Conservation (phyloP, 2,113 vertebrate genomes). For the Oophaga pumilio region DNA sequence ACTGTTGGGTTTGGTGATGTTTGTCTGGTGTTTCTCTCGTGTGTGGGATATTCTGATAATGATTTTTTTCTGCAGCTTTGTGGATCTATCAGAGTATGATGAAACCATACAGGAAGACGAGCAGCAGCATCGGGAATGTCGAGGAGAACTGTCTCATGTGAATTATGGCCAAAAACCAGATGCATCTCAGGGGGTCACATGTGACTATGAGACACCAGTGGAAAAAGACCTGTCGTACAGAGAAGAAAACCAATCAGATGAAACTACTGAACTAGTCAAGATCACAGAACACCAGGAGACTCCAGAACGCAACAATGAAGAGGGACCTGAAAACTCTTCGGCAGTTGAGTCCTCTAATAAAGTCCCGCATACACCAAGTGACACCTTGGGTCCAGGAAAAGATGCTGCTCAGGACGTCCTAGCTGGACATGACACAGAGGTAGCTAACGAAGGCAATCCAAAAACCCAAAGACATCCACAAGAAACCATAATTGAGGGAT, state of each 20-base stretch:
- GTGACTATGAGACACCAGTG: not conserved
- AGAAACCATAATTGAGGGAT: not conserved
- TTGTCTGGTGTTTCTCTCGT: not conserved
- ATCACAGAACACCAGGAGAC: not conserved
- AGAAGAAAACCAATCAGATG: not conserved
- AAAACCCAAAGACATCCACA: not conserved
- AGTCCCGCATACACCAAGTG: not conserved
- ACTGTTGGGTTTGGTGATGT: not conserved
- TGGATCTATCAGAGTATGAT: constrained; percentile 8
- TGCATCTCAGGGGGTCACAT: not conserved
- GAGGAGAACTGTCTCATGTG: not conserved
- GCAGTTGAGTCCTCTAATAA: not conserved
- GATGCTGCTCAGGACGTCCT: not conserved
- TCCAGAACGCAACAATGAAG: not conserved
- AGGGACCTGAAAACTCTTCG: not conserved
- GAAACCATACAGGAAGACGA: not conserved
- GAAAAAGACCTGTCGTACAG: not conserved
- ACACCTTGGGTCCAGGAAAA: not conserved
- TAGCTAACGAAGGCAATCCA: too few relatives aligned
- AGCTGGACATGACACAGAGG: too few relatives aligned
- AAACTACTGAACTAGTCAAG: not conserved
- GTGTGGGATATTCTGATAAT: not conserved
- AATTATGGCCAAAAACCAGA: not conserved
- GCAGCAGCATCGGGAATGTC: not conserved
- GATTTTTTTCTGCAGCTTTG: constrained; percentile 11